Base-by-base conservation (phyloP, 2,113 vertebrate species). In the Clarias magur region DNA sequence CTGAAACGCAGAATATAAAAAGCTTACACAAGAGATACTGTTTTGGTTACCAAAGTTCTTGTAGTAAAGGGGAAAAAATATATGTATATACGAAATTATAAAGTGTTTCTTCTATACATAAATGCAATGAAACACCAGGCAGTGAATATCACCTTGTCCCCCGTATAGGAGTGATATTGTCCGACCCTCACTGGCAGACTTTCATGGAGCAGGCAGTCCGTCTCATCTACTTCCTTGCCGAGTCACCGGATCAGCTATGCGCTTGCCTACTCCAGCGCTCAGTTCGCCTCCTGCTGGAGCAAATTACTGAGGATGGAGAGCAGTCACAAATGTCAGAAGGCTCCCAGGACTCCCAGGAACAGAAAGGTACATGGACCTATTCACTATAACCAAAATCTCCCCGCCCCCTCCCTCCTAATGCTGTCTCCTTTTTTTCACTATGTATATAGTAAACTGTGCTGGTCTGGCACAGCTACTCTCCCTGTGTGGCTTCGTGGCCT, bases 221-320 rank as follows among this genome's bases (percentile, higher is more conserved):
- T 4, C 96, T 99, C 70, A 94, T 97, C 88, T 99, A 98, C 94
- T 96, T 96, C 57, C 92, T 99, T 89, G 96, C 97, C 5, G 98
- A 99, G 92, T 96, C 96, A 7, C 94, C 98, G 0, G 98, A 99
- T 82, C 94, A 95, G 92, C 95, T 98, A 90, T 97, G 97, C 85
- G 96, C 96, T 86, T 92, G 89, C 53, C 94, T 99, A 68, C 92
- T 99, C 68, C 96, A 96, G 62, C 83, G 85, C 68, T 96, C 97
- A 85, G 90, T 95, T 93, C 95, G 72, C 91, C 93, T 95, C 60
- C 88, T 93, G 4, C 62, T 90, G 25, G 93, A 93, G 83, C 93
- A 94, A 89, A 91, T 92, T 27, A 25, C 83, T 3, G 91, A 91
- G 85, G 88, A 87, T 4, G 89, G 72, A 0, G 91, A 94, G 83